Evolutionary conservation across 2,888 invertebrate species (phyloP).

Genomic region (Punctoribates punctum): DNA sequence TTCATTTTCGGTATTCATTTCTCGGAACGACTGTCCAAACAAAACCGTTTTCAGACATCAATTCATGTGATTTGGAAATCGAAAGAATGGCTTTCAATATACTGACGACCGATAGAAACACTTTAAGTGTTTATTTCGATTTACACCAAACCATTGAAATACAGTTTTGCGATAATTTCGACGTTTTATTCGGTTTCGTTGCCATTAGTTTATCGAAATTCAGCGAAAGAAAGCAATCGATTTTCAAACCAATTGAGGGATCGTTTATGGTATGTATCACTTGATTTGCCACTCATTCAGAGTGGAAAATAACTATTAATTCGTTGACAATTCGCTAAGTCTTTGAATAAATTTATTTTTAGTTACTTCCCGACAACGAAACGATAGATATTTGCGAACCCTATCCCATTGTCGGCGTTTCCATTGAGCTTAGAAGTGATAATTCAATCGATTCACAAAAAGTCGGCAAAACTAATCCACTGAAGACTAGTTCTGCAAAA

Average conservation of each 20-base stretch:
- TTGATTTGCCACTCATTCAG: not conserved
- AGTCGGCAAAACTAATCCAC: not conserved
- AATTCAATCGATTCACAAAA: not conserved
- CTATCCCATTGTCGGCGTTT: conserved; percentile 28
- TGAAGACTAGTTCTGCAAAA: too few relatives aligned
- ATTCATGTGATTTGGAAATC: conserved; percentile 15
- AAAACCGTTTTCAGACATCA: conserved; percentile 30
- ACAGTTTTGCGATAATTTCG: conserved; percentile 19
- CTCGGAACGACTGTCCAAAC: conserved; percentile 36
- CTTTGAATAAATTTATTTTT: conserved; percentile 25
- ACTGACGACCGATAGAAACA: conserved; percentile 19
- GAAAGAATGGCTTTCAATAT: conserved; percentile 23
- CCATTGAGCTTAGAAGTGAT: conserved; percentile 16
- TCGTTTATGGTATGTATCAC: conserved; percentile 25
- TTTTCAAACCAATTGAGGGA: conserved; percentile 14
- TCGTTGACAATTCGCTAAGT: not conserved
- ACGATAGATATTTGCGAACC: conserved; percentile 38
- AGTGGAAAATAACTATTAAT: too few relatives aligned
- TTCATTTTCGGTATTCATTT: conserved; percentile 35
- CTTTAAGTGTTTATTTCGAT: conserved; percentile 40
- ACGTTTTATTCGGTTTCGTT: conserved; percentile 36
- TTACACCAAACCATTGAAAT: conserved; percentile 41
- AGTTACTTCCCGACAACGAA: conserved; percentile 42
- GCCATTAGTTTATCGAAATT: conserved; percentile 36
- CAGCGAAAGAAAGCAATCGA: not conserved